Evolutionary conservation across 1,140 invertebrate genomes (phyloP).

Genomic region (Drosophila hydei): DNA sequence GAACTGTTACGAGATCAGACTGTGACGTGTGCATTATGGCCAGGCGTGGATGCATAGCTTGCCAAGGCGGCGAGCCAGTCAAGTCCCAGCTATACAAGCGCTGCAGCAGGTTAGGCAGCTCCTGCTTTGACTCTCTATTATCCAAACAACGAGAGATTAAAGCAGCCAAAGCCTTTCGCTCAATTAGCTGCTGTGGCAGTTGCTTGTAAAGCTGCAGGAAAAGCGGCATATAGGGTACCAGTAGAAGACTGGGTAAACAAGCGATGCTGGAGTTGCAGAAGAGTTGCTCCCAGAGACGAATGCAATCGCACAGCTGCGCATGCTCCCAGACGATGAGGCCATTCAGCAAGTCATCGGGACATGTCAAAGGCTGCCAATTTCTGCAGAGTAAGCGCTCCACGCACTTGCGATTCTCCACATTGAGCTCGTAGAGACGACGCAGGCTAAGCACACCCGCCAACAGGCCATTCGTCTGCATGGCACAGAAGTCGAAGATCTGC

Average conservation of each 20-base stretch:
- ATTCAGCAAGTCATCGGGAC: conserved; percentile 59
- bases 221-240: conserved; percentile 58
- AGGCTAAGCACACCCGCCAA: conserved; percentile 58
- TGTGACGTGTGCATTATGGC: conserved; percentile 11
- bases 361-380: conserved; percentile 11
- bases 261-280: conserved; percentile 69
- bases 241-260: conserved; percentile 62
- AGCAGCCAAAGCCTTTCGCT: conserved; percentile 19
- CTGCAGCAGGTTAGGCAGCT: conserved; percentile 45
- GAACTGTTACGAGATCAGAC: conserved; percentile 18
- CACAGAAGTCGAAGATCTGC: conserved; percentile 60
- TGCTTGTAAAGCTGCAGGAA: conserved; percentile 58
- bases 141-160: conserved; percentile 62
- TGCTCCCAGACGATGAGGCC: conserved; percentile 73
- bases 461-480: conserved; percentile 36
- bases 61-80: conserved; percentile 17
- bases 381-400: conserved; percentile 45
- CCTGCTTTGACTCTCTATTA: conserved; percentile 49
- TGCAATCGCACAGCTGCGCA: conserved; percentile 44
- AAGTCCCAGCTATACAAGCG: conserved; percentile 45
- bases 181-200: conserved; percentile 25
- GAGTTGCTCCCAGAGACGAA: conserved; percentile 53
- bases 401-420: conserved; percentile 28
- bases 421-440: conserved; percentile 57
- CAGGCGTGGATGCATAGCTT: conserved; percentile 53